Base-by-base conservation (phyloP, 2,113 vertebrate genomes). In the Chaenogobius annularis region DNA sequence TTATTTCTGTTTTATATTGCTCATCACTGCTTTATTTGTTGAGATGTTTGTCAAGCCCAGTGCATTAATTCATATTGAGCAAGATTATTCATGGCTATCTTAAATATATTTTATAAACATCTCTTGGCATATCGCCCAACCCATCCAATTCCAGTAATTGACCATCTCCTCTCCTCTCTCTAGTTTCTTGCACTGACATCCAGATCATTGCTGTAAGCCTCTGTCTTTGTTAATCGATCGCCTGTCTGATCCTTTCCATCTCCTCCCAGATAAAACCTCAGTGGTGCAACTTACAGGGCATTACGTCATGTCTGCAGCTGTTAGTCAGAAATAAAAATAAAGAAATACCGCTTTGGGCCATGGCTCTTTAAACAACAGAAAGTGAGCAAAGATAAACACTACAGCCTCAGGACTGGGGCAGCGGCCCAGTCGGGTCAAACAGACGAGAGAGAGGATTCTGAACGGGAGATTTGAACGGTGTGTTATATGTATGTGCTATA, bases 381-480 rank as follows among this genome's bases (percentile, higher is more conserved):
- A 40, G 15, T 5, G 35, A 43, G 61, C 35, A n/a, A 37, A 63
- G 61, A 63, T 63, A 63, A 63, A 40, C 61, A n/a, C 35, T 5
- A 20, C 35, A 37, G 61, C 61, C 35, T 40, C 35, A 17, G 61
- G 61, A n/a, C 35, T n/a, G 5, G n/a, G 61, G 58, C 58, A 15
- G 1, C 7, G 58, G 17, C 43, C 35, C 61, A 63, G 35, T 11
- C 17, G 7, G 35, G 35, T 43, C 19, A 40, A 15, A 20, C 61
- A n/a, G 14, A 19, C 5, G 35, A 63, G 3, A 20, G 35, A 43
- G 19, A n/a, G 61, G 19, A 20, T 37, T 55, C 62, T 75, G 48
- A 74, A 43, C 55, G 59, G 61, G 66, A 64, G 70, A 7, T 65
- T 56, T 82, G 59, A 78, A 22, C 72, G 19, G 37, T 7, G 37